phyloP scores from a whole-genome alignment of 2,113 vertebrate genomes.

The Pelecanoides urinatrix region DNA sequence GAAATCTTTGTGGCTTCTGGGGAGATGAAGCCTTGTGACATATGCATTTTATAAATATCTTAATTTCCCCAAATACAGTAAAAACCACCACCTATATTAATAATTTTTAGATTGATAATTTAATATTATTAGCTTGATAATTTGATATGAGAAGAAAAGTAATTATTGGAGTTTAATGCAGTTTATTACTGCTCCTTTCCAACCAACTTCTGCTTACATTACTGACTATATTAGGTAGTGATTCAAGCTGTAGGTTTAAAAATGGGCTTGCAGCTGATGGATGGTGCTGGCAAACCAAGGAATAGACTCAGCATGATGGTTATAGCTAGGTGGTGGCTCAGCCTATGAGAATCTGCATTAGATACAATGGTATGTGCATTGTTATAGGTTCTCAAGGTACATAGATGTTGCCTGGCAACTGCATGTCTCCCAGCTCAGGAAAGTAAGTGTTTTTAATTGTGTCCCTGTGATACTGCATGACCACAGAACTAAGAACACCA shows the following conservation, averaged over 20 bases:
- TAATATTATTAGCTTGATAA: background rate
- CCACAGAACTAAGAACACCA: background rate
- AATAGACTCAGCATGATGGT: background rate
- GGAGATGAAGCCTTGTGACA: background rate
- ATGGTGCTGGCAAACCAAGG: background rate
- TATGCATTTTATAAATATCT: background rate
- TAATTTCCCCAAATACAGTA: background rate
- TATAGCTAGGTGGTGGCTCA: background rate
- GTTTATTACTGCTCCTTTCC: background rate
- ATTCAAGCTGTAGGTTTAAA: background rate
- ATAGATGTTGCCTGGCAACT: conserved; percentile 61
- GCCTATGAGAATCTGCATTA: background rate
- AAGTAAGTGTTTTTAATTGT: conserved; percentile 16
- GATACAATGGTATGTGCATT: background rate
- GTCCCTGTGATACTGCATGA: background rate
- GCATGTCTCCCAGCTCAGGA: background rate
- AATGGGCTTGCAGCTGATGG: background rate
- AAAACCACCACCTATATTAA: background rate
- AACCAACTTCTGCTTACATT: background rate
- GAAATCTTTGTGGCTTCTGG: background rate
- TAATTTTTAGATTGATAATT: background rate
- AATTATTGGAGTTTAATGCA: background rate
- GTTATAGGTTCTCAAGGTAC: background rate
- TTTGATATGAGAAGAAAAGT: background rate
- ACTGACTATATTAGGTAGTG: background rate